Conservation (phyloP, 2,113 vertebrate species). For the Neogale vison region DNA sequence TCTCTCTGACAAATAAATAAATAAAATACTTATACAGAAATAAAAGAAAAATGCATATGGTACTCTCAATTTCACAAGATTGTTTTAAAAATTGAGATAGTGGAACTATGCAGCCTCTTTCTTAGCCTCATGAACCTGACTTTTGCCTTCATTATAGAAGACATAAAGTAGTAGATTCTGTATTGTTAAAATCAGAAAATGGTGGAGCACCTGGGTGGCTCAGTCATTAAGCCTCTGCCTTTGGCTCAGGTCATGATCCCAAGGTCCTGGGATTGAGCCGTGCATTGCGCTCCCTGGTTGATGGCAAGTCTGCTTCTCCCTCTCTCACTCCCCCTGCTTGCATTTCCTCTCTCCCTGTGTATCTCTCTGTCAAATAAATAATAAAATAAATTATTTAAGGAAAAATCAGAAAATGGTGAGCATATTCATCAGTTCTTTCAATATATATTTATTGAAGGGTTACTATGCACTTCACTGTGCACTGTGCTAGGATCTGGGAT, state of each 20-base stretch:
- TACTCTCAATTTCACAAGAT: not conserved
- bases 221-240: no score
- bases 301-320: no score
- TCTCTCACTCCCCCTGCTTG: no score
- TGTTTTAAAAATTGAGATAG: not conserved
- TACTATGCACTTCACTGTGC: not conserved
- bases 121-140: not conserved
- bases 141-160: not conserved
- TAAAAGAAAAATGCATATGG: not conserved
- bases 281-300: no score
- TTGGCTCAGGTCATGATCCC: no score
- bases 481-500: not conserved
- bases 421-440: not conserved
- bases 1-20: no score
- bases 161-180: not conserved
- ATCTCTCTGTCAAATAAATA: no score
- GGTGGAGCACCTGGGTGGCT: no score
- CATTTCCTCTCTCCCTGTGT: no score
- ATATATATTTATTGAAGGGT: not conserved
- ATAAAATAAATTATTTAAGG: no score
- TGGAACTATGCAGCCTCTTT: not conserved
- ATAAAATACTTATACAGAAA: no score
- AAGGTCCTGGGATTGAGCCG: no score
- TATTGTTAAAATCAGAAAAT: not conserved
- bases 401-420: not conserved